Conservation (phyloP, 2,113 vertebrate genomes). For the Numenius arquata region DNA sequence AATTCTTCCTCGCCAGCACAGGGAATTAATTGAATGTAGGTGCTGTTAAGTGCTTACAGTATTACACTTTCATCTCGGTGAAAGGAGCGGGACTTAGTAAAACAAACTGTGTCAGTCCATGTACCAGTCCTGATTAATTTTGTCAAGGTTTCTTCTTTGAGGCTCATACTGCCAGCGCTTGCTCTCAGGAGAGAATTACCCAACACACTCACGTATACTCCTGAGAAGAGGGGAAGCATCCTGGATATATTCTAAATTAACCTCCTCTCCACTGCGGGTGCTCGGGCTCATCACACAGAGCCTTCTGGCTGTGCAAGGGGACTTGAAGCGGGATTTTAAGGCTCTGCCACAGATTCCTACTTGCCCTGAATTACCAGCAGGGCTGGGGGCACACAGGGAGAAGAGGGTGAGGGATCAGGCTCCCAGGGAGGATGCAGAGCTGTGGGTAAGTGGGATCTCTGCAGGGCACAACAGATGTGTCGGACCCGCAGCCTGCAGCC, state of each 20-base stretch:
- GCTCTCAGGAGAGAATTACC: slow-evolving; percentile 10
- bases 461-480: not conserved
- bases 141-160: slow-evolving; percentile 45
- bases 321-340: not conserved
- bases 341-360: not conserved
- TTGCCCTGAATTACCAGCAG: not conserved
- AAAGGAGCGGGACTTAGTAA: slow-evolving; percentile 30
- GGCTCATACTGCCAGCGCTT: not conserved
- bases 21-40: slow-evolving; percentile 6
- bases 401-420: not conserved
- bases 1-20: not conserved
- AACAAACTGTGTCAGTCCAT: slow-evolving; percentile 56
- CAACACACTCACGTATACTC: slow-evolving; percentile 21
- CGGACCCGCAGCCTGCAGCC: accelerated
- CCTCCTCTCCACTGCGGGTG: not conserved
- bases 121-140: slow-evolving; percentile 54
- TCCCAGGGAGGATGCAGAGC: not conserved
- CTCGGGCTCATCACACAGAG: not conserved
- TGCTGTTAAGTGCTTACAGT: slow-evolving; percentile 2
- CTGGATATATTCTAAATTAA: slow-evolving; percentile 16
- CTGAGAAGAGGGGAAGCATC: slow-evolving; percentile 7
- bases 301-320: not conserved
- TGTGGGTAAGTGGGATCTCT: not conserved
- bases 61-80: not conserved
- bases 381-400: not conserved